Percentiles rank a stretch among this genome's conserved stretches.
phyloP scores from a whole-genome alignment of 1,140 invertebrate genomes.

The Drosophila simulans region DNA sequence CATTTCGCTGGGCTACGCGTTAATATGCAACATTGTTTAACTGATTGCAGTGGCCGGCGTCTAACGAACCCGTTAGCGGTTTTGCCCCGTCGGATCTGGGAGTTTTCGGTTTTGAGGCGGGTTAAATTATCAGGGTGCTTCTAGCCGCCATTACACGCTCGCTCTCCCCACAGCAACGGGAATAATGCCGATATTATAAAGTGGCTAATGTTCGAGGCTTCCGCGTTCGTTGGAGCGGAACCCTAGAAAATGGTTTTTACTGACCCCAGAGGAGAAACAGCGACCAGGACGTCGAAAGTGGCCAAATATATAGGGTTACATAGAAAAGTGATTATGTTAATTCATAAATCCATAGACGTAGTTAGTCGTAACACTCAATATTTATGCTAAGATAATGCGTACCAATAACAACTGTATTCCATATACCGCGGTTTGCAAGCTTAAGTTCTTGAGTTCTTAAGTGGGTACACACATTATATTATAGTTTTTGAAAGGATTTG shows the following conservation, averaged over 20 bases:
- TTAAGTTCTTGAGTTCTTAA: too few relatives aligned
- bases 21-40: conserved; percentile 80
- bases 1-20: conserved; percentile 43
- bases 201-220: conserved; percentile 36
- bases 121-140: not conserved
- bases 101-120: conserved; percentile 1
- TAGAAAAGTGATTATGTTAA: not conserved
- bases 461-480: too few relatives aligned
- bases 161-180: not conserved
- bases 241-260: not conserved
- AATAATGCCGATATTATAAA: conserved; percentile 54
- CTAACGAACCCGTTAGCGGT: conserved; percentile 17
- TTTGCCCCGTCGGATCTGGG: not conserved
- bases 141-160: not conserved
- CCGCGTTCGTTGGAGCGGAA: not conserved
- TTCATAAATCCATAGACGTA: too few relatives aligned
- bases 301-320: not conserved
- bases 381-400: too few relatives aligned
- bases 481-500: too few relatives aligned
- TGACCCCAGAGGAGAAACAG: not conserved
- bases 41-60: conserved; percentile 61
- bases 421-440: too few relatives aligned
- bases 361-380: too few relatives aligned
- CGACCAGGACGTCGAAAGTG: not conserved
- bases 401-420: too few relatives aligned